A percentile compares a stretch with the other conserved stretches of the same genome.
Evolutionary conservation across 2,888 invertebrate species (phyloP).

Genomic region (Amorpha juglandis): DNA sequence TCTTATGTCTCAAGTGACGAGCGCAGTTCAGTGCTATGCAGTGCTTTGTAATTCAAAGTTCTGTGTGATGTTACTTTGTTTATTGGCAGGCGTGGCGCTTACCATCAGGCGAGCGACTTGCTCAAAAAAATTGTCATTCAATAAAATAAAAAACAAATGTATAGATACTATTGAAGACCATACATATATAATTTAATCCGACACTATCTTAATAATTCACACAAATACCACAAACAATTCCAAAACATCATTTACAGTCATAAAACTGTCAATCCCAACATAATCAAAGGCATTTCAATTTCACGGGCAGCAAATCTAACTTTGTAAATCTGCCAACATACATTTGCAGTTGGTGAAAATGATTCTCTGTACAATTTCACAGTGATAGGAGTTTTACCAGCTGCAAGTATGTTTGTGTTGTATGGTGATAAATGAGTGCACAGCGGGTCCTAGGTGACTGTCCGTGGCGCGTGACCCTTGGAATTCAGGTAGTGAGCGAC

Average conservation of each 20-base stretch:
- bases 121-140: no score
- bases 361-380: neutral
- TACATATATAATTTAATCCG: no score
- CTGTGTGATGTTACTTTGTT: no score
- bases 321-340: constrained; percentile 29
- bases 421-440: constrained; percentile 68
- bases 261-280: neutral
- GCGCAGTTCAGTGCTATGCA: no score
- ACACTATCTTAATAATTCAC: no score
- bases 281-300: neutral
- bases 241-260: neutral
- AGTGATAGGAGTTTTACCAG: constrained; percentile 1
- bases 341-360: neutral
- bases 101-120: no score
- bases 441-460: constrained; percentile 69
- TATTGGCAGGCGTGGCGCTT: no score
- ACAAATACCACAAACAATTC: neutral
- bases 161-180: no score
- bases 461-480: constrained; percentile 60
- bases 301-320: constrained; percentile 23
- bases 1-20: no score
- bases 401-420: constrained; percentile 37
- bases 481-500: constrained; percentile 71
- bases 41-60: no score
- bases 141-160: no score